phyloP scores from a whole-genome alignment of 2,113 vertebrate genomes.

The Eclectus roratus region DNA sequence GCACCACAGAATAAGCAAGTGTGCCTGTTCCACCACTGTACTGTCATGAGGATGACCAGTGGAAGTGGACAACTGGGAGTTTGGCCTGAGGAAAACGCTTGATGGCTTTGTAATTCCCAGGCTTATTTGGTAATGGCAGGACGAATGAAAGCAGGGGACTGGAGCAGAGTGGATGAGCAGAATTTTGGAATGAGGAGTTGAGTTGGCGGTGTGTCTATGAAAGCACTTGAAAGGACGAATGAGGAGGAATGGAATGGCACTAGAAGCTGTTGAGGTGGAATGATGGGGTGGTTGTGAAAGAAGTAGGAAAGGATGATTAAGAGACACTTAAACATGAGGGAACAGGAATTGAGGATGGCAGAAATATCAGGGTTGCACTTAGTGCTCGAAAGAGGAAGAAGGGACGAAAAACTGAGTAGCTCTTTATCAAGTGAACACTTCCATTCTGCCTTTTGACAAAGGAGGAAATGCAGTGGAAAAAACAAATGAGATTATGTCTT shows the following conservation, averaged over 20 bases:
- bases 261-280: neutral
- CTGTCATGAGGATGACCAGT: neutral
- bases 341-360: neutral
- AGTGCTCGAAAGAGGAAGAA: neutral
- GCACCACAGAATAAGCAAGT: rapidly evolving
- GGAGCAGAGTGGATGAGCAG: neutral
- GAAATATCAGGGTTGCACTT: neutral
- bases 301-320: neutral
- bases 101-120: neutral
- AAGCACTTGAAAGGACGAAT: neutral
- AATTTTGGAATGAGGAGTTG: neutral
- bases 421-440: neutral
- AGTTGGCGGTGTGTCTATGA: neutral
- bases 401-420: neutral
- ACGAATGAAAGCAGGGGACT: neutral
- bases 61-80: rapidly evolving
- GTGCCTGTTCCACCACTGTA: neutral
- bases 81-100: neutral
- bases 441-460: neutral
- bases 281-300: neutral
- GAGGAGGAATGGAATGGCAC: neutral
- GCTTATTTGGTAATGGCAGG: rapidly evolving
- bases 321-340: neutral
- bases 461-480: neutral
- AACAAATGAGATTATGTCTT: neutral